Conservation (phyloP, 2,797 vertebrate species). For the Halcyon badia region DNA sequence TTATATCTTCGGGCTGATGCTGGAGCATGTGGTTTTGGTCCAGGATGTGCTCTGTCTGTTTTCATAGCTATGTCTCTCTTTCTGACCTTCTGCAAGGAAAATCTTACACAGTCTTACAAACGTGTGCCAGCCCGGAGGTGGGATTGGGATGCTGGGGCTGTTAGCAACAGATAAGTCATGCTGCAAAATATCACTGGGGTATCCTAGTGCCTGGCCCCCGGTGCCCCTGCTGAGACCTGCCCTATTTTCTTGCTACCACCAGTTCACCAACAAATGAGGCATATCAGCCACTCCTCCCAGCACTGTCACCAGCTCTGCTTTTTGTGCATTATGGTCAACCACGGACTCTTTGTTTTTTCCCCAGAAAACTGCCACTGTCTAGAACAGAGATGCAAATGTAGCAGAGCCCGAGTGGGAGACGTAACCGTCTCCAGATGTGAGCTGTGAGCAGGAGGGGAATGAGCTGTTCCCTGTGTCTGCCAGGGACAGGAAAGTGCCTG, state of each 20-base stretch:
- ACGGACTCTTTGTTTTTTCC: background rate
- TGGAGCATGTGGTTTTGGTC: background rate
- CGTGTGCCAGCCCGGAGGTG: background rate
- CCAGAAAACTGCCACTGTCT: background rate
- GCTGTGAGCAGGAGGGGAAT: background rate
- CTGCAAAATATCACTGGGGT: background rate
- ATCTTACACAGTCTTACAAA: background rate
- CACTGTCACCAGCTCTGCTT: background rate
- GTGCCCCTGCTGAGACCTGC: background rate
- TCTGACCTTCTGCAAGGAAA: background rate
- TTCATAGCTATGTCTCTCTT: background rate
- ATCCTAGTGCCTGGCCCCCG: accelerated
- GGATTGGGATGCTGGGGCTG: background rate
- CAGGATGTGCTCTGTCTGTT: background rate
- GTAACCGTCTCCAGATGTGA: conserved; percentile 28
- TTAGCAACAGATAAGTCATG: accelerated
- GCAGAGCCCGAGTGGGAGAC: background rate
- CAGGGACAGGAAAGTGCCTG: background rate
- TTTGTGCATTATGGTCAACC: background rate
- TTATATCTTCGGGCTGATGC: background rate
- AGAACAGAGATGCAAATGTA: background rate
- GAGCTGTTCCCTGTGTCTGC: background rate
- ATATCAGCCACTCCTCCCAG: background rate
- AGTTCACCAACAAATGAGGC: background rate
- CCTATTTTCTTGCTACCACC: background rate